phyloP scores from a whole-genome alignment of 92 coral and sea anemone species.

The Nematostella vectensis region DNA sequence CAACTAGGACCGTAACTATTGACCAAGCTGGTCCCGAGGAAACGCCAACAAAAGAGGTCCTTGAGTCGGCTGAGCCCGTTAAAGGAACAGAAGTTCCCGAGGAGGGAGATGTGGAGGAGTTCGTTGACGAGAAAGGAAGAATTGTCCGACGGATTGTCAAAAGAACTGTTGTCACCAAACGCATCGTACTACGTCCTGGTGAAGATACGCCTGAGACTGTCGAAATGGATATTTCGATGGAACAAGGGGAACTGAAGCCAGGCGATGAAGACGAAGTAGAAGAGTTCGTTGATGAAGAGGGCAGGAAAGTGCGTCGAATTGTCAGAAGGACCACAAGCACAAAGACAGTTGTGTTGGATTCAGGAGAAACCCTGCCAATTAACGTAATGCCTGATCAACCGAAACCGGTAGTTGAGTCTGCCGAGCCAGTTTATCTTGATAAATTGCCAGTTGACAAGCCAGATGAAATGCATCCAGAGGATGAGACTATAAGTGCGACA shows the following conservation, averaged over 20 bases:
- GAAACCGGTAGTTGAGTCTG: constrained; percentile 13
- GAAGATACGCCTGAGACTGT: constrained; percentile 2
- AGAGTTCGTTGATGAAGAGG: constrained; percentile 50
- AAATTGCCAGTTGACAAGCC: constrained; percentile 4
- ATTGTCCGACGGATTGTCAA: constrained; percentile 48
- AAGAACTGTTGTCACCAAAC: constrained; percentile 29
- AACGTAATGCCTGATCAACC: constrained; percentile 3
- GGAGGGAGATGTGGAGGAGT: constrained; percentile 55
- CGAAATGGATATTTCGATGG: not conserved
- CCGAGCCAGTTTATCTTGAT: constrained; percentile 20
- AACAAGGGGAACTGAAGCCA: not conserved
- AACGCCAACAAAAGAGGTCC: not conserved
- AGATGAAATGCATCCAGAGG: not conserved
- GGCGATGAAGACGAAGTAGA: not conserved
- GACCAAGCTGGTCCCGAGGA: constrained; percentile 6
- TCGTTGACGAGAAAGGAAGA: constrained; percentile 56
- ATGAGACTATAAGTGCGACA: not conserved
- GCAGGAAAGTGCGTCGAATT: constrained; percentile 57
- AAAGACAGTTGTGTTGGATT: constrained; percentile 1
- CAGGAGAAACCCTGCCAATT: not conserved
- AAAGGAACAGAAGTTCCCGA: constrained; percentile 1
- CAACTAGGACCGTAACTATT: not conserved
- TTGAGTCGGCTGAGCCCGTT: not conserved
- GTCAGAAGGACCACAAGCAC: constrained; percentile 31
- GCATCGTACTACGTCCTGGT: not conserved